phyloP scores from a whole-genome alignment of 2,113 vertebrate species.

The Anseranas semipalmata region DNA sequence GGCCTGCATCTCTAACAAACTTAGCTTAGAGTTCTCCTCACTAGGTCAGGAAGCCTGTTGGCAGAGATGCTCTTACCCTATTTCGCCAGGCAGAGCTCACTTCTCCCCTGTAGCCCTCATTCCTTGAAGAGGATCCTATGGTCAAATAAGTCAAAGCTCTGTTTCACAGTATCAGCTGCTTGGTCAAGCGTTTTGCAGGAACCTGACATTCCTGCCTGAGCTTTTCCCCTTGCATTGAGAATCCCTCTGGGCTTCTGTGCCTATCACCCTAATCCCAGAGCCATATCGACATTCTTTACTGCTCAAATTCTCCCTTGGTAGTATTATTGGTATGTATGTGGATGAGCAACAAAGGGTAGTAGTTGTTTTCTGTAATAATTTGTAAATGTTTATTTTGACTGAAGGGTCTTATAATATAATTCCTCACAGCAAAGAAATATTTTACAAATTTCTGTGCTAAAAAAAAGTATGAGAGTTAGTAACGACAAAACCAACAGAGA shows the following conservation, averaged over 20 bases:
- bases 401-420: not conserved
- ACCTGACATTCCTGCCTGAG: not conserved
- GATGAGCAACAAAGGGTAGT: not conserved
- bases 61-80: not conserved
- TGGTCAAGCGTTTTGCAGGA: not conserved
- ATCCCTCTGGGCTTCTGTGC: not conserved
- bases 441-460: not conserved
- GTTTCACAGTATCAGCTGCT: not conserved
- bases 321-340: not conserved
- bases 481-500: accelerated
- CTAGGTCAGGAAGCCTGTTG: not conserved
- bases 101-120: not conserved
- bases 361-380: not conserved
- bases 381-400: not conserved
- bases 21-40: not conserved
- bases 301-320: not conserved
- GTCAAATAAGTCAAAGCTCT: not conserved
- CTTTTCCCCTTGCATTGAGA: not conserved
- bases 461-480: not conserved
- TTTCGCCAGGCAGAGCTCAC: not conserved
- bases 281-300: not conserved
- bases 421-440: not conserved
- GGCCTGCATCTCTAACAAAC: not conserved
- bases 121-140: not conserved
- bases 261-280: not conserved